Percentiles rank a stretch among this genome's conserved stretches.
phyloP scores from a whole-genome alignment of 2,888 invertebrate species.

The Ecliptopera silaceata region DNA sequence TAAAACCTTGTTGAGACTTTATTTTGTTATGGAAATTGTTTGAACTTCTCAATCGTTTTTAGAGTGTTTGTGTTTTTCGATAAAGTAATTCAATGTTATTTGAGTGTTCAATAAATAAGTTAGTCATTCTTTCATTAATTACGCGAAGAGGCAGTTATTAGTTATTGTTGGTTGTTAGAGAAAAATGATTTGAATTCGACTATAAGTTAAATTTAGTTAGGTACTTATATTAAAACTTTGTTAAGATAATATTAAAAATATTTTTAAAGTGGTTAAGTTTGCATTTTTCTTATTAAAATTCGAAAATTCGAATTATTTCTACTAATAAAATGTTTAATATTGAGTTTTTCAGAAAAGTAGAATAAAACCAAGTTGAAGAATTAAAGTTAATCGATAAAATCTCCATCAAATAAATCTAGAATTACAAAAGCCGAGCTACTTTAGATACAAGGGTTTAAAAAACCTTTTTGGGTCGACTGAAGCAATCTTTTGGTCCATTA shows the following conservation, averaged over 20 bases:
- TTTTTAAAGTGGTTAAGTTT: too few relatives aligned
- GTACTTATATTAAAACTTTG: too few relatives aligned
- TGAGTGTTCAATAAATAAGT: too few relatives aligned
- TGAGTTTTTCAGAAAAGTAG: background rate
- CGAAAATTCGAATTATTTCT: too few relatives aligned
- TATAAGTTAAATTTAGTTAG: too few relatives aligned
- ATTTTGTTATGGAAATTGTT: conserved; percentile 5
- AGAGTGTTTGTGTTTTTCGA: background rate
- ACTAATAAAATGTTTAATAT: too few relatives aligned
- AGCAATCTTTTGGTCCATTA: conserved; percentile 81
- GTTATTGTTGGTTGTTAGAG: too few relatives aligned
- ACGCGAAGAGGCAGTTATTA: too few relatives aligned
- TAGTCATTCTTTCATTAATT: too few relatives aligned
- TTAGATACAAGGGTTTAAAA: conserved; percentile 50
- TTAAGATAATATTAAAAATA: too few relatives aligned
- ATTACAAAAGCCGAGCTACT: conserved; percentile 28
- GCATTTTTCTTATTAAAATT: too few relatives aligned
- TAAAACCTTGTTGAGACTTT: conserved; percentile 12
- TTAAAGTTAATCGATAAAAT: background rate
- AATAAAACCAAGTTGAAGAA: background rate
- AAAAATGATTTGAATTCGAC: too few relatives aligned
- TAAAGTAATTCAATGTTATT: background rate
- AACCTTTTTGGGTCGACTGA: conserved; percentile 69
- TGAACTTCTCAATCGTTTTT: conserved; percentile 2
- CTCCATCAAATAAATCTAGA: conserved; percentile 23